Evolutionary conservation across 1,140 invertebrate genomes (phyloP).

Genomic region (Panagrolaimus sp.): DNA sequence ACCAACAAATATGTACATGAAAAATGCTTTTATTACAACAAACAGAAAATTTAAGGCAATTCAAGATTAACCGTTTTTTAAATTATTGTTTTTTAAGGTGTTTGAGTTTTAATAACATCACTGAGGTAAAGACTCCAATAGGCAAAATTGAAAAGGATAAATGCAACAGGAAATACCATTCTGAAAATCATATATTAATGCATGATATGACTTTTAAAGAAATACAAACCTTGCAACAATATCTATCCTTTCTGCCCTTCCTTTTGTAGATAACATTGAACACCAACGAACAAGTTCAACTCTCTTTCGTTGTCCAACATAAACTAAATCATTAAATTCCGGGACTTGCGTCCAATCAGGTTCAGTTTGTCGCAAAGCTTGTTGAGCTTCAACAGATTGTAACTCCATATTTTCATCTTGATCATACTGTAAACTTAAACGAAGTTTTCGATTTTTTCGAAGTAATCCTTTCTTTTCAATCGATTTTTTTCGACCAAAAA

Average conservation of each 20-base stretch:
- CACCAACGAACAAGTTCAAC: slow-evolving; percentile 57
- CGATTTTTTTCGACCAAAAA: neutral
- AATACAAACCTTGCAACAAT: slow-evolving; percentile 51
- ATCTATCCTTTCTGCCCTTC: slow-evolving; percentile 56
- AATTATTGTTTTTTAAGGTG: too few species aligned
- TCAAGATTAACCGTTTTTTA: too few species aligned
- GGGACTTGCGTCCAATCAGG: slow-evolving; percentile 47
- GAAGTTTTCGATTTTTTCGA: slow-evolving; percentile 35
- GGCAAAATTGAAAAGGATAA: slow-evolving; percentile 79
- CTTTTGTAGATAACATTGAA: slow-evolving; percentile 49
- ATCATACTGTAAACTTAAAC: slow-evolving; percentile 40
- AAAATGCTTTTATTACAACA: too few species aligned
- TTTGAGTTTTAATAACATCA: slow-evolving; percentile 60
- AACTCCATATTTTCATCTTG: slow-evolving; percentile 25
- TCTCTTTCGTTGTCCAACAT: slow-evolving; percentile 50
- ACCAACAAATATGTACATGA: too few species aligned
- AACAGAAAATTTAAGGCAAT: too few species aligned
- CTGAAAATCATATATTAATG: too few species aligned
- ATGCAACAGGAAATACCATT: slow-evolving; percentile 63
- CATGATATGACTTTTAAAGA: neutral
- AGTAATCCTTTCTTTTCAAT: slow-evolving; percentile 22
- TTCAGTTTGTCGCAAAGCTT: slow-evolving; percentile 37
- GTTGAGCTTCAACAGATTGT: slow-evolving; percentile 1
- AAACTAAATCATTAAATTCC: slow-evolving; percentile 50
- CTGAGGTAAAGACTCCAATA: slow-evolving; percentile 72